phyloP scores from a whole-genome alignment of 2,888 invertebrate genomes.

The Lampropteryx suffumata region DNA sequence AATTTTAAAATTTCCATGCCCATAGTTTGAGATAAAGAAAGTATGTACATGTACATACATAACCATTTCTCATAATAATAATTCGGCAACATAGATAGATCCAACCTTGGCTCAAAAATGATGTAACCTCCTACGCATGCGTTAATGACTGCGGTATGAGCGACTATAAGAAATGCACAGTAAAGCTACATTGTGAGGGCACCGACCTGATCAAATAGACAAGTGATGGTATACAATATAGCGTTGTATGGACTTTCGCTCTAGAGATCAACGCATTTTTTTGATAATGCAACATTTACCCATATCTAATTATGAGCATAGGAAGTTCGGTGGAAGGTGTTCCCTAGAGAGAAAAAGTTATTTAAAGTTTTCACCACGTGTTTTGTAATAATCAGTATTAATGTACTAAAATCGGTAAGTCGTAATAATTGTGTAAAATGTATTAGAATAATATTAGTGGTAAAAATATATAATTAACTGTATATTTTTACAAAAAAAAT shows the following conservation, averaged over 20 bases:
- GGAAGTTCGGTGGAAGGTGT: not conserved
- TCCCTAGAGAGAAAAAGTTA: not conserved
- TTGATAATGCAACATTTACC: not conserved
- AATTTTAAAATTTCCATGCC: too few relatives aligned
- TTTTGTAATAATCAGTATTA: too few relatives aligned
- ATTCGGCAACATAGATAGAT: too few relatives aligned
- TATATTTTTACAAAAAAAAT: too few relatives aligned
- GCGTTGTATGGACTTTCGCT: not conserved
- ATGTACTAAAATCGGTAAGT: not conserved
- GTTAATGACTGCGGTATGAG: constrained; percentile 10
- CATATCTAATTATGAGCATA: not conserved
- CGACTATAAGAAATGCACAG: not conserved
- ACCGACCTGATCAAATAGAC: not conserved
- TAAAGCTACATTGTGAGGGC: not conserved
- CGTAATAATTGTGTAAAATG: not conserved
- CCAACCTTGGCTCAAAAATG: not conserved
- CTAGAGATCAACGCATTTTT: not conserved
- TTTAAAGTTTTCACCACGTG: not conserved
- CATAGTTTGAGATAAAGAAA: too few relatives aligned
- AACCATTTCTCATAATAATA: not conserved
- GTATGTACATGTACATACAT: too few relatives aligned
- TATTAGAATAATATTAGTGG: too few relatives aligned
- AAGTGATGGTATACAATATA: not conserved
- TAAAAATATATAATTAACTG: too few relatives aligned
- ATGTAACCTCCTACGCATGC: constrained; percentile 12